Evolutionary conservation across 2,113 vertebrate genomes (phyloP).

Genomic region (Ceyx margarethae): DNA sequence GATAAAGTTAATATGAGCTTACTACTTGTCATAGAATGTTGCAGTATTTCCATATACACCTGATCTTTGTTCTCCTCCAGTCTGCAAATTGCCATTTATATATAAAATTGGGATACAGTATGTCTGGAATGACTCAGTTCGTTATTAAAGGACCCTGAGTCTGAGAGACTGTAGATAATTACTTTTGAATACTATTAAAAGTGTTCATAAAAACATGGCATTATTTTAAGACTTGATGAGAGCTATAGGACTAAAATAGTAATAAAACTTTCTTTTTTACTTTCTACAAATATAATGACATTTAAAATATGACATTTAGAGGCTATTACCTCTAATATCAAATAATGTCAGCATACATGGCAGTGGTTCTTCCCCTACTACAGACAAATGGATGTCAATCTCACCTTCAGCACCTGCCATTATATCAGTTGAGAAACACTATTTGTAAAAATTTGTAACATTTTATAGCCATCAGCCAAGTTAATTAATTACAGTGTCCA

Average conservation of each 20-base stretch:
- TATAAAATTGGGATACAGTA: not conserved
- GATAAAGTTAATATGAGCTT: not conserved
- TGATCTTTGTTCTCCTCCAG: not conserved
- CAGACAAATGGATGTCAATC: conserved; percentile 22
- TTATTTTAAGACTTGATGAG: conserved; percentile 50
- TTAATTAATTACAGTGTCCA: conserved; percentile 21
- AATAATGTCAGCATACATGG: not conserved
- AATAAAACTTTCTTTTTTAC: conserved; percentile 40
- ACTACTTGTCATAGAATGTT: not conserved
- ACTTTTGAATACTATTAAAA: conserved; percentile 46
- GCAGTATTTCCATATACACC: not conserved
- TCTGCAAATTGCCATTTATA: not conserved
- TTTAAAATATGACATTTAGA: conserved; percentile 58
- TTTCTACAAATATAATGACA: conserved; percentile 26
- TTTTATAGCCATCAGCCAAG: conserved; percentile 59
- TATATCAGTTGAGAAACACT: not conserved
- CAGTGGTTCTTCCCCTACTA: not conserved
- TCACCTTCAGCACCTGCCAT: conserved; percentile 56
- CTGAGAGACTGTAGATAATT: conserved; percentile 40
- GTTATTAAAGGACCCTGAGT: conserved; percentile 31
- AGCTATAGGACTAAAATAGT: conserved; percentile 30
- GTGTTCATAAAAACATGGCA: conserved; percentile 43
- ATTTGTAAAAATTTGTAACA: not conserved
- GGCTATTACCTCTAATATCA: conserved; percentile 16
- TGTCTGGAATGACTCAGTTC: conserved; percentile 1